Evolutionary conservation across 2,888 invertebrate genomes (phyloP).

Genomic region (Apodemia duryi): DNA sequence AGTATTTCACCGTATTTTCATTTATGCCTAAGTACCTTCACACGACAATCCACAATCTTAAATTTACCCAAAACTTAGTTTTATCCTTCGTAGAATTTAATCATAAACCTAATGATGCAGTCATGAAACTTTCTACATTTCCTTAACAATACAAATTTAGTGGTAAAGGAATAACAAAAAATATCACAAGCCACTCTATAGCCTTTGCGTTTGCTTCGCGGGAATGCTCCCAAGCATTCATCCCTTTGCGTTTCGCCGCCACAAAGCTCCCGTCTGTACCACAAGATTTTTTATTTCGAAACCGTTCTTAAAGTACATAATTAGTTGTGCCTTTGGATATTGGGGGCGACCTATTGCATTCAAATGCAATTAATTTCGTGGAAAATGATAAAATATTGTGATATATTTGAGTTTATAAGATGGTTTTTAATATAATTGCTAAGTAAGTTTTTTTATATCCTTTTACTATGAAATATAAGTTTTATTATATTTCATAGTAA

Average conservation of each 20-base stretch:
- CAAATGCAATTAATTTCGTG: constrained; percentile 48
- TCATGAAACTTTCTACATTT: no score
- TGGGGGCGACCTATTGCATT: constrained; percentile 50
- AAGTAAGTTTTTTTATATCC: no score
- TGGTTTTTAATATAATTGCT: not conserved
- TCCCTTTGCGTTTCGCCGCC: constrained; percentile 57
- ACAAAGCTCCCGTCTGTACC: constrained; percentile 51
- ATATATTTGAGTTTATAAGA: not conserved
- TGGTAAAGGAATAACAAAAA: no score
- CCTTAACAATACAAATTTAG: no score
- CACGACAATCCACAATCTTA: no score
- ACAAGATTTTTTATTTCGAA: constrained; percentile 61
- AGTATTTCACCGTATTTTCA: no score
- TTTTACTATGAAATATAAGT: no score
- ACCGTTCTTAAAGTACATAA: constrained; percentile 73
- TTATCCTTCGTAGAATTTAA: no score
- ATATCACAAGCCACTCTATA: constrained; percentile 31
- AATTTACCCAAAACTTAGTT: no score
- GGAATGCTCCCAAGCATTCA: constrained; percentile 28
- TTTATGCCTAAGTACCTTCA: no score
- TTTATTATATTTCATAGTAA: no score
- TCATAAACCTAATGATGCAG: no score
- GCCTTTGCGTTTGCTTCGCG: constrained; percentile 30
- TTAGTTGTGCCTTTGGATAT: constrained; percentile 65
- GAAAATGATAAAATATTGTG: constrained; percentile 12